Evolutionary conservation across 1,140 invertebrate genomes (phyloP), one percentile per base, ranked within the genome.

Genomic region (Lepidurus arcticus): DNA sequence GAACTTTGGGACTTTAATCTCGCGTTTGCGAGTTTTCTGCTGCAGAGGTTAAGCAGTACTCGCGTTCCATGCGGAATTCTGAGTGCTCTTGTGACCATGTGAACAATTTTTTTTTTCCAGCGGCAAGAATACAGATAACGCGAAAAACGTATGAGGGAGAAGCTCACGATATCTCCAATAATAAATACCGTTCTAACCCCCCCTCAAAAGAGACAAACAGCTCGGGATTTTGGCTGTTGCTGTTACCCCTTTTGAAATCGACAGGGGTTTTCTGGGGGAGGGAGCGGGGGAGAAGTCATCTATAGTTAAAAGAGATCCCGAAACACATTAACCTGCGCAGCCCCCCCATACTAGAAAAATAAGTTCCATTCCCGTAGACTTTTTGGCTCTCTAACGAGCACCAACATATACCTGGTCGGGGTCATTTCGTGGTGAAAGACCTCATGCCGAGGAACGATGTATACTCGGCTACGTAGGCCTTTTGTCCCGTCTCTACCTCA

Each of bases 351-450:
- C 53, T 13, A 65, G 53, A 65, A 65, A 65, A 65, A 65, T 65
- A 65, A 65, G 53, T 65, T 65, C 13, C 53, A 65, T 65, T 65
- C 53, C 53, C 8, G 53, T 65, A 9, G 53, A 65, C 53, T 65
- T 65, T 34, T 65, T 65, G 53, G 53, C 21, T 65, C 53, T 65
- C 16, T 65, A 65, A 65, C 53, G 53, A 65, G 53, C 53, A 65
- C 53, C 53, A 65, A 65, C 53, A 65, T 34, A 34, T 65, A 65
- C 53, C 53, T 65, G 53, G 53, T 21, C 21, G 53, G 53, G 53
- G 53, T 65, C 53, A 65, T 65, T 65, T 65, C 53, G 7, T 65
- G 21, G 53, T 65, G 53, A 65, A 65, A 65, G 53, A 65, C 53
- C 53, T 65, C 53, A 21, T 65, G 53, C 21, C 53, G 53, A 65